phyloP scores from a whole-genome alignment of 2,888 invertebrate genomes.

The Caenorhabditis sp. region DNA sequence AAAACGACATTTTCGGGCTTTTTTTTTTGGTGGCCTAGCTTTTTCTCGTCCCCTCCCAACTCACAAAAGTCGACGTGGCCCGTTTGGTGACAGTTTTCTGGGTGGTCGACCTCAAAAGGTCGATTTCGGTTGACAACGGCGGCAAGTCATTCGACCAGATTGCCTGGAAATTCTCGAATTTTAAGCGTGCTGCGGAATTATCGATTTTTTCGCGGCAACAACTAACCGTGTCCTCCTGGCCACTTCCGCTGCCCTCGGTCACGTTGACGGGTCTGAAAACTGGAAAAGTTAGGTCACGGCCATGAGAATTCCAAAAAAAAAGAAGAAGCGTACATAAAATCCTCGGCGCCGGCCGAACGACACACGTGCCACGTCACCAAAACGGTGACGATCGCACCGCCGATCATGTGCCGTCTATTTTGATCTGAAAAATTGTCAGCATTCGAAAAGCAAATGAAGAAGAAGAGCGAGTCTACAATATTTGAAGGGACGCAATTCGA shows the following conservation, averaged over 20 bases:
- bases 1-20: constrained; percentile 15
- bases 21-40: background rate
- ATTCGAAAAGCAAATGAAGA: background rate
- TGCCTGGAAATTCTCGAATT: constrained; percentile 14
- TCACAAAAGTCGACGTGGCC: constrained; percentile 46
- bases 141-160: constrained; percentile 50
- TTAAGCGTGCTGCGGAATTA: background rate
- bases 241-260: constrained; percentile 46
- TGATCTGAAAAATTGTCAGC: constrained; percentile 32
- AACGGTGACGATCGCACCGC: constrained; percentile 48
- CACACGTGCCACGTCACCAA: constrained; percentile 52
- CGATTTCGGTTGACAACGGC: constrained; percentile 33
- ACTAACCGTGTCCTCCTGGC: constrained; percentile 29
- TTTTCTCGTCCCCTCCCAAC: no score
- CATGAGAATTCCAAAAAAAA: no score
- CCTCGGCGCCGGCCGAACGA: constrained; percentile 12
- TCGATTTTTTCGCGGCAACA: no score
- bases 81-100: constrained; percentile 41
- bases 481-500: constrained; percentile 6
- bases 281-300: no score
- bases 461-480: constrained; percentile 4
- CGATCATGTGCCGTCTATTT: constrained; percentile 55
- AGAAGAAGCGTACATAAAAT: constrained; percentile 51
- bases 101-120: constrained; percentile 38
- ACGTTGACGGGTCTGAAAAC: constrained; percentile 33